Conservation (phyloP, 1,140 invertebrate genomes). For the Metaphire vulgaris region DNA sequence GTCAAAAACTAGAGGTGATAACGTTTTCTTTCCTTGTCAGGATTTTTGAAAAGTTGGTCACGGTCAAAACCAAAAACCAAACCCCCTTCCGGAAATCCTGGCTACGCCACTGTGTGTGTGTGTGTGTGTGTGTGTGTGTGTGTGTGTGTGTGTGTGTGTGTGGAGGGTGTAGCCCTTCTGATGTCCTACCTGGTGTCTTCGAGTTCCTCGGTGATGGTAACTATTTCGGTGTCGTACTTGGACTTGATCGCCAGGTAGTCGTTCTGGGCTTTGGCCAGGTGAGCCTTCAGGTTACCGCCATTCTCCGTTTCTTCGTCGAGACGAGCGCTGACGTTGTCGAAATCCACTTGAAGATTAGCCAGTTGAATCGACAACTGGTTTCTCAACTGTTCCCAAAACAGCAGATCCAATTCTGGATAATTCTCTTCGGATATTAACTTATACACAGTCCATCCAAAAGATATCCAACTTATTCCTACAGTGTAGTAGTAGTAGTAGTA, state of each 20-base stretch:
- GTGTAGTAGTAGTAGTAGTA: too few relatives aligned
- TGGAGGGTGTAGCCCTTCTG: background rate
- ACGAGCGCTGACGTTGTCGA: constrained; percentile 48
- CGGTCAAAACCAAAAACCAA: too few relatives aligned
- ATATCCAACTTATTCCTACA: too few relatives aligned
- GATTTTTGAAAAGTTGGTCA: background rate
- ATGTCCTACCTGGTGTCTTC: constrained; percentile 47
- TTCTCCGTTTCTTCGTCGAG: constrained; percentile 50
- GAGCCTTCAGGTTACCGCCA: constrained; percentile 38
- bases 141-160: background rate
- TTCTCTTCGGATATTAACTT: too few relatives aligned
- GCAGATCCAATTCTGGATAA: too few relatives aligned
- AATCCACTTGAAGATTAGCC: constrained; percentile 46
- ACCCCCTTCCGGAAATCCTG: too few relatives aligned
- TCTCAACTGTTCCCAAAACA: too few relatives aligned
- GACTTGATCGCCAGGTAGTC: constrained; percentile 45
- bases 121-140: constrained; percentile 4
- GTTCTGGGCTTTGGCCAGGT: constrained; percentile 41
- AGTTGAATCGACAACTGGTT: constrained; percentile 35
- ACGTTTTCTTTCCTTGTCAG: background rate
- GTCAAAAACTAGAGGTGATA: too few relatives aligned
- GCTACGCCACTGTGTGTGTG: too few relatives aligned
- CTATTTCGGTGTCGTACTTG: constrained; percentile 49
- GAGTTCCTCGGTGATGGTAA: constrained; percentile 47
- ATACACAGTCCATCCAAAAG: too few relatives aligned